A percentile compares a stretch with the other conserved stretches of the same genome.
Conservation (phyloP, 1,140 invertebrate genomes). For the Ostrea denselamellosa region DNA sequence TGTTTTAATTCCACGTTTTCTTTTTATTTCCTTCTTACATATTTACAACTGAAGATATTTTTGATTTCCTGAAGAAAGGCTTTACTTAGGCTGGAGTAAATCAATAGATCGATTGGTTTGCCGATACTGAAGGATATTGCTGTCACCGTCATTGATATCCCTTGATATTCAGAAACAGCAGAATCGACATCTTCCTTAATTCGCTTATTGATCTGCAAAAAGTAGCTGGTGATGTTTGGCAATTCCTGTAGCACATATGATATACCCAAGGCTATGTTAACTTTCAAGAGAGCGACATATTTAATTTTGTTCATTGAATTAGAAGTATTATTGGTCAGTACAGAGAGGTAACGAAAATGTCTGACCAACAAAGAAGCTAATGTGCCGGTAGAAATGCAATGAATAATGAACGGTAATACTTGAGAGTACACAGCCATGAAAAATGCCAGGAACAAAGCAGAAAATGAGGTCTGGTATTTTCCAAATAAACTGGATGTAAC, state of each 20-base stretch:
- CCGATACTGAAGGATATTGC: neutral
- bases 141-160: neutral
- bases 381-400: neutral
- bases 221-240: neutral
- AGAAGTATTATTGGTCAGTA: neutral
- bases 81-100: neutral
- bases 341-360: neutral
- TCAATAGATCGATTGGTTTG: neutral
- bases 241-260: neutral
- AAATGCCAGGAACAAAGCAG: neutral
- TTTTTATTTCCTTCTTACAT: neutral
- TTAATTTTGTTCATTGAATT: neutral
- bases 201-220: neutral
- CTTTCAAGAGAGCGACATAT: neutral
- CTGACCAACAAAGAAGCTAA: neutral
- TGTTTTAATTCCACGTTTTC: too few species aligned
- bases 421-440: neutral
- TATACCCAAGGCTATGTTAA: neutral
- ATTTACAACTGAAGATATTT: neutral
- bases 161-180: neutral
- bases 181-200: neutral
- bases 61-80: neutral
- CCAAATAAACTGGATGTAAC: neutral
- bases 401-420: neutral
- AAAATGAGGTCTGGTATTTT: neutral